Percentiles rank a stretch among this genome's conserved stretches.
Evolutionary conservation across 2,797 vertebrate genomes (phyloP).

Genomic region (Propithecus deckenii): DNA sequence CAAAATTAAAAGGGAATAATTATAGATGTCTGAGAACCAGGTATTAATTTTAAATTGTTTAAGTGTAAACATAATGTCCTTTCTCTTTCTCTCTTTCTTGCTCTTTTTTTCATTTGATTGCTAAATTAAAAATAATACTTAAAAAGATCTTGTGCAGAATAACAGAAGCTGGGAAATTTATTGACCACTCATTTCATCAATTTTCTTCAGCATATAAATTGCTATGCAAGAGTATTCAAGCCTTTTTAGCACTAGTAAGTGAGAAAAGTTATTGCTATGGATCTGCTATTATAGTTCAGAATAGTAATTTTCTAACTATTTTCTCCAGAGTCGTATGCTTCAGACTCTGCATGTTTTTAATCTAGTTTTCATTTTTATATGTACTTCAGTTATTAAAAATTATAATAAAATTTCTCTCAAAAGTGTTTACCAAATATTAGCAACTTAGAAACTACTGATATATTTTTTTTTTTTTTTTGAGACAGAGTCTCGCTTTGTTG

Average conservation of each 20-base stretch:
- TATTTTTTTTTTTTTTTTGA: not conserved
- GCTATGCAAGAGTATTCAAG: conserved; percentile 36
- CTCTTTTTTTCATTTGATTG: not conserved
- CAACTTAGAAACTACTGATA: not conserved
- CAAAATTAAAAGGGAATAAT: not conserved
- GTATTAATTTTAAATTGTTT: not conserved
- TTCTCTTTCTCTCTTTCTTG: not conserved
- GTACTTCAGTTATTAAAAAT: conserved; percentile 19
- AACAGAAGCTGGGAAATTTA: not conserved
- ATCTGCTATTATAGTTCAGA: not conserved
- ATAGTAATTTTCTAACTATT: conserved; percentile 39
- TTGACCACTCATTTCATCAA: conserved; percentile 17
- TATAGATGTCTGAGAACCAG: not conserved
- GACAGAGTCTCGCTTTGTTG: no score
- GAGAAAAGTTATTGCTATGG: conserved; percentile 15
- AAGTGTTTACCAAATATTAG: conserved; percentile 3
- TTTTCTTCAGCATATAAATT: conserved; percentile 41
- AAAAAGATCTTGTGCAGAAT: not conserved
- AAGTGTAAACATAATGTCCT: not conserved
- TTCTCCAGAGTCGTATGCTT: conserved; percentile 13
- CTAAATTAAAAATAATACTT: conserved; percentile 29
- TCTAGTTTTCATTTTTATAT: conserved; percentile 1
- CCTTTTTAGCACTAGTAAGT: not conserved
- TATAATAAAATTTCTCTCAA: conserved; percentile 26
- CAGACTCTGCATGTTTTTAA: conserved; percentile 44